Conservation (phyloP, 2,888 invertebrate genomes). For the Nowickia ferox region DNA sequence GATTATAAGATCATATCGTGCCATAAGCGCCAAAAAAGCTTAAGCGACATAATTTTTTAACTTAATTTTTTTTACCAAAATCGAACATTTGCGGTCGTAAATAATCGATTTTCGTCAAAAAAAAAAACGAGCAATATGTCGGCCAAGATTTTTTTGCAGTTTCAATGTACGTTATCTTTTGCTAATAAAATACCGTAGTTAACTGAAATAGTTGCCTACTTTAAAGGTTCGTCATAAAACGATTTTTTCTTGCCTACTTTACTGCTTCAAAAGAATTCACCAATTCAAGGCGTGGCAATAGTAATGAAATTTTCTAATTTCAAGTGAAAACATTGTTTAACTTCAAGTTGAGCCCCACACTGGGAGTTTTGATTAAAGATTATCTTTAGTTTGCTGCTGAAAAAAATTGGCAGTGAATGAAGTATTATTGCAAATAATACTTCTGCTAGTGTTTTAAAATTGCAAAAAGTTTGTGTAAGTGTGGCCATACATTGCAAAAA, state of each 20-base stretch:
- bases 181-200: not conserved
- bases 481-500: constrained; percentile 31
- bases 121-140: too few relatives aligned
- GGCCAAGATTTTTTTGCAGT: too few relatives aligned
- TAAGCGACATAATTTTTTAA: too few relatives aligned
- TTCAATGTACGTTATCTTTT: too few relatives aligned
- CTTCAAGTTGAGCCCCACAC: not conserved
- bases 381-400: not conserved
- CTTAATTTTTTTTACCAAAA: too few relatives aligned
- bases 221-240: not conserved
- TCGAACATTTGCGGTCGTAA: too few relatives aligned
- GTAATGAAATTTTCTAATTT: not conserved
- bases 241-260: not conserved
- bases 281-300: not conserved
- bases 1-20: not conserved
- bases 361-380: constrained; percentile 10
- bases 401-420: constrained; percentile 23
- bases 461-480: not conserved
- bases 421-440: constrained; percentile 31
- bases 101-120: too few relatives aligned
- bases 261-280: not conserved
- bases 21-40: too few relatives aligned
- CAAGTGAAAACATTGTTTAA: not conserved
- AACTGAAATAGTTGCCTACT: not conserved
- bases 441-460: constrained; percentile 17